These are phyloP conservation scores for Typhlichthys eigenmanni DNA, from an alignment of 2,797 vertebrate species.

Conservation along the genomic window DNA sequence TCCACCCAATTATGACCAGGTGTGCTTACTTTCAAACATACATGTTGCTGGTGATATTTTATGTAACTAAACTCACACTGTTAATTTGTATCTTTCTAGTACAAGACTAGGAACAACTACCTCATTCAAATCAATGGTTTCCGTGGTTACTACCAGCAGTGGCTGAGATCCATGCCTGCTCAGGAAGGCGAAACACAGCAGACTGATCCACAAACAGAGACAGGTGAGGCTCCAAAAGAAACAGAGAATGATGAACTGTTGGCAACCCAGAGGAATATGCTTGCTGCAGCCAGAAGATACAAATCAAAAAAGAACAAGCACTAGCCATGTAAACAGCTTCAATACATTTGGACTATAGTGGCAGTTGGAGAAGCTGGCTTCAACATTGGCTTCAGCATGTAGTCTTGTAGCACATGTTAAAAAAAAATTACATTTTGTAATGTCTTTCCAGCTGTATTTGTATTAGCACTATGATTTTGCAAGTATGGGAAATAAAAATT, in stretches of 20 bases:
- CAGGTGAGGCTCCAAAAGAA: background rate
- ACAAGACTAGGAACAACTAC: constrained; percentile 87
- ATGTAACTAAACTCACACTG: background rate
- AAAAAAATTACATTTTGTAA: too few species aligned
- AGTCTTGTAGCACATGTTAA: too few species aligned
- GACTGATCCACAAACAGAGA: constrained; percentile 9
- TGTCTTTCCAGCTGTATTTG: too few species aligned
- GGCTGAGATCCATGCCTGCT: constrained; percentile 87
- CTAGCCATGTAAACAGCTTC: background rate
- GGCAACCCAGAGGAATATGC: constrained; percentile 37
- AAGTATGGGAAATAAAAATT: too few species aligned
- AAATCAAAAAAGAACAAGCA: constrained; percentile 9
- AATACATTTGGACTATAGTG: too few species aligned
- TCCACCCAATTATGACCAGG: constrained; percentile 88
- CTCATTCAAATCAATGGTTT: constrained; percentile 92
- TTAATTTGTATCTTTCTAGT: constrained; percentile 68
- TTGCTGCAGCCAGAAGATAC: constrained; percentile 45
- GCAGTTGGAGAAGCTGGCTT: too few species aligned
- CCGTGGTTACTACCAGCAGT: constrained; percentile 90
- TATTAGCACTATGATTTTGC: too few species aligned
- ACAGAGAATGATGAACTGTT: constrained; percentile 32
- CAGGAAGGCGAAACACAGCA: constrained; percentile 57
- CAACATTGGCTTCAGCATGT: too few species aligned
- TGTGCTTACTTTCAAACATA: constrained; percentile 49
- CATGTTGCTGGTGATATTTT: background rate